Conservation (phyloP, 53 echinoderm and acorn worm genomes). For the Arbacia lixula region DNA sequence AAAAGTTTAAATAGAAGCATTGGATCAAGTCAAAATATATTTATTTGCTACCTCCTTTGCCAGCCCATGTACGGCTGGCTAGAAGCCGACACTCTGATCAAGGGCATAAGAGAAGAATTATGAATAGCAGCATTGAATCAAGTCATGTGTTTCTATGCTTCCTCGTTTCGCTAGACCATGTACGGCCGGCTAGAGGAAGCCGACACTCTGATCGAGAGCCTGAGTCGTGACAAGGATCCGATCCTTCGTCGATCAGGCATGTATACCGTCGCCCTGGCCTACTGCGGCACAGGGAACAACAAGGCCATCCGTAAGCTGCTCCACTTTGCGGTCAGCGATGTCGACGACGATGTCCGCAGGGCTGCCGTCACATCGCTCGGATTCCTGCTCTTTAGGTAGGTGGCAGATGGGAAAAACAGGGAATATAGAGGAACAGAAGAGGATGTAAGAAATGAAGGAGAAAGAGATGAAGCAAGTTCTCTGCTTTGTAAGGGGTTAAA, state of each 20-base stretch:
- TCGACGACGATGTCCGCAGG: conserved; percentile 90
- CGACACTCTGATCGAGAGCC: conserved; percentile 90
- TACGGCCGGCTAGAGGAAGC: conserved; percentile 94
- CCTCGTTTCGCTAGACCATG: conserved; percentile 92
- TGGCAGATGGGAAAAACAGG: no score
- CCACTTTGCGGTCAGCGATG: conserved; percentile 97
- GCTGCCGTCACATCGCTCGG: conserved; percentile 95
- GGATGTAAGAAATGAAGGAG: neutral
- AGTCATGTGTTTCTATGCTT: no score
- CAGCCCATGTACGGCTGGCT: no score
- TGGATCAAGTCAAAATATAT: no score
- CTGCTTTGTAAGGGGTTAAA: neutral
- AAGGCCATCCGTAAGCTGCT: conserved; percentile 89
- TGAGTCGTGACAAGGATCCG: conserved; percentile 91
- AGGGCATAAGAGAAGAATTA: no score
- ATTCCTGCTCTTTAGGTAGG: conserved; percentile 92
- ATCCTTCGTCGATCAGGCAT: conserved; percentile 92
- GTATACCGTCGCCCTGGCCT: conserved; percentile 97
- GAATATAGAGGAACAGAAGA: no score
- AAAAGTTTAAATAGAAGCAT: no score
- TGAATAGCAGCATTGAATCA: no score
- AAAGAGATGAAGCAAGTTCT: neutral
- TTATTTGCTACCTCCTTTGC: no score
- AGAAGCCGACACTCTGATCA: no score
- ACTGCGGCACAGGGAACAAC: conserved; percentile 98